Base-by-base conservation (phyloP, 2,888 invertebrate genomes). In the Selenia dentaria region DNA sequence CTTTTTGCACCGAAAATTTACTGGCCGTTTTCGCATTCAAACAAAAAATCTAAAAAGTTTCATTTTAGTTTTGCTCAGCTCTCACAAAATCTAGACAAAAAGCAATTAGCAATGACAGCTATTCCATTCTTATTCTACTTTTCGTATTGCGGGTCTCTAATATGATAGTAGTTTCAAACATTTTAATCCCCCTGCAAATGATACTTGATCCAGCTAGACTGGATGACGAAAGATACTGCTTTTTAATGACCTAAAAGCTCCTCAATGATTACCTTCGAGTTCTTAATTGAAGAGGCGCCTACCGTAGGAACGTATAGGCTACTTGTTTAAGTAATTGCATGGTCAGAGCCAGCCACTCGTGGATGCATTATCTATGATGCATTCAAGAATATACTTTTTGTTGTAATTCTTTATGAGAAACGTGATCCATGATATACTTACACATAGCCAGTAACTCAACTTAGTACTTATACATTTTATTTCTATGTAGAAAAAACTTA, bases 281-380 rank as follows among this genome's bases (percentile, higher is more conserved):
- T 46, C 57, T 63, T 63, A 66, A 66, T 64, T 66, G 62, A 64
- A 53, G 53, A 63, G 64, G 62, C 64, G 62, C 62, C 61, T 22
- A 22, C 8, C 6, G 52, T 48, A 37, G 47, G 41, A 48, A 38
- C 45, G 45, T 37, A 35, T 37, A 40, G n/a, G 54, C 57, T 56
- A 54, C 54, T 54, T 44, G 50, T 47, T 42, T 44, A 34, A 56
- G 48, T 66, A 64, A 66, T 66, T 59, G 57, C 58, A 57, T 51
- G 45, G 49, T 43, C 28, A 44, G 42, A 51, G 48, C 10, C 41
- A 43, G 34, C 27, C 32, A 33, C 35, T 40, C 40, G 43, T 38
- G 27, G 36, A 49, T 47, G 51, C 50, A 57, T 47, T 49, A 55
- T 51, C 50, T 51, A 53, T 46, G 35, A 34, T 37, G 48, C 43